These are phyloP conservation scores for Rachycentron canadum DNA, from an alignment of 2,797 vertebrate species.

Conservation along the genomic window DNA sequence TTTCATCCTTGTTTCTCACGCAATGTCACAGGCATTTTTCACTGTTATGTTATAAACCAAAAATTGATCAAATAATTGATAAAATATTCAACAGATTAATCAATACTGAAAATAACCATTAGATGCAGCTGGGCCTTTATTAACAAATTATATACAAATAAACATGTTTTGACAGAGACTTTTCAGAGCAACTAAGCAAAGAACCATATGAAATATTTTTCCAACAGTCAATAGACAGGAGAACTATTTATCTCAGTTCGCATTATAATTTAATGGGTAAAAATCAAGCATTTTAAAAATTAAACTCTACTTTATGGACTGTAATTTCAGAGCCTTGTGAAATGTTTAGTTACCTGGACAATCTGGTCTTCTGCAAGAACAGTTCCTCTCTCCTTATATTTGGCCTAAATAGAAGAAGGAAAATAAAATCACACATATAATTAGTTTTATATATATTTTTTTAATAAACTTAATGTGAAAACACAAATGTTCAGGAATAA, in stretches of 20 bases:
- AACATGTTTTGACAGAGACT: not conserved
- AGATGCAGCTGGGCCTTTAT: not conserved
- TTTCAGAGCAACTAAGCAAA: too few relatives aligned
- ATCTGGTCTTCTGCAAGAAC: conserved; percentile 97
- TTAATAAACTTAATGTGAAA: not conserved
- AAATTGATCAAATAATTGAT: too few relatives aligned
- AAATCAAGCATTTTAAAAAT: too few relatives aligned
- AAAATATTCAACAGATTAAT: too few relatives aligned
- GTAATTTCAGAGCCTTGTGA: not conserved
- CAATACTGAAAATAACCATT: not conserved
- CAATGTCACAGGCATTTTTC: too few relatives aligned
- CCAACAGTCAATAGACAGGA: not conserved
- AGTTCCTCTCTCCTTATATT: conserved; percentile 96
- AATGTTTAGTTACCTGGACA: conserved; percentile 84
- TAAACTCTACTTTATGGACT: not conserved
- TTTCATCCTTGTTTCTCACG: too few relatives aligned
- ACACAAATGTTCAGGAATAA: not conserved
- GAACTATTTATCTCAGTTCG: not conserved
- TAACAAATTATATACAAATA: too few relatives aligned
- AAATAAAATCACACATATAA: not conserved
- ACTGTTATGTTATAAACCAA: too few relatives aligned
- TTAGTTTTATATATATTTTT: too few relatives aligned
- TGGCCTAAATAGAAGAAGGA: conserved; percentile 84
- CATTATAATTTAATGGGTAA: not conserved
- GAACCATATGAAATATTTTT: too few relatives aligned